A percentile compares a stretch with the other conserved stretches of the same genome.
These are phyloP conservation scores for Chromobotia macracanthus DNA, from an alignment of 2,797 vertebrate species.

Conservation along the genomic window DNA sequence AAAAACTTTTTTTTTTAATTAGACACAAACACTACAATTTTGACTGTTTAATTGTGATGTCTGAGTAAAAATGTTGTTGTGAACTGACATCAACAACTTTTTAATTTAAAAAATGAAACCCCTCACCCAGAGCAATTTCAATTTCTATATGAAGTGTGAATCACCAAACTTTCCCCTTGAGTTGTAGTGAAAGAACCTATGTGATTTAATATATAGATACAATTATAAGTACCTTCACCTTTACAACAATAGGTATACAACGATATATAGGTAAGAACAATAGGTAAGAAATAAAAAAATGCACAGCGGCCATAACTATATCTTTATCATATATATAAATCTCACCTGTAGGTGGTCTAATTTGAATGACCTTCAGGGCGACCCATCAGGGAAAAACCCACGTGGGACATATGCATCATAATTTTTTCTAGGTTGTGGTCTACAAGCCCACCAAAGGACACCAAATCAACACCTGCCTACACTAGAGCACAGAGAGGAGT, in stretches of 20 bases:
- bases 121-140: slow-evolving; percentile 31
- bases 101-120: slow-evolving; percentile 25
- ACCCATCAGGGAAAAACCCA: slow-evolving; percentile 61
- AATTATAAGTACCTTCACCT: background rate
- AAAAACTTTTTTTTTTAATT: background rate
- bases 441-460: slow-evolving; percentile 53
- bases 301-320: background rate
- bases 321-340: slow-evolving; percentile 11
- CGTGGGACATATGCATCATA: slow-evolving; percentile 54
- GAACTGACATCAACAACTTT: slow-evolving; percentile 17
- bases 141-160: slow-evolving; percentile 23
- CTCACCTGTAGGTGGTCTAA: slow-evolving; percentile 53
- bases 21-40: slow-evolving; percentile 33
- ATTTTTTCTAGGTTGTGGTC: slow-evolving; percentile 51
- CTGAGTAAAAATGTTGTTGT: slow-evolving; percentile 18
- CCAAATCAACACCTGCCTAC: slow-evolving; percentile 45
- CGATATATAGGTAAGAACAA: too few species aligned
- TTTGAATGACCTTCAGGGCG: slow-evolving; percentile 51
- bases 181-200: slow-evolving; percentile 33
- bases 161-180: slow-evolving; percentile 54
- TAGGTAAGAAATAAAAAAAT: background rate
- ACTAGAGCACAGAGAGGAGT: background rate
- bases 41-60: slow-evolving; percentile 6
- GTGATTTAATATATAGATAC: background rate
- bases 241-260: background rate